Evolutionary conservation across 2,888 invertebrate genomes (phyloP).

Genomic region (Nomada fucata): DNA sequence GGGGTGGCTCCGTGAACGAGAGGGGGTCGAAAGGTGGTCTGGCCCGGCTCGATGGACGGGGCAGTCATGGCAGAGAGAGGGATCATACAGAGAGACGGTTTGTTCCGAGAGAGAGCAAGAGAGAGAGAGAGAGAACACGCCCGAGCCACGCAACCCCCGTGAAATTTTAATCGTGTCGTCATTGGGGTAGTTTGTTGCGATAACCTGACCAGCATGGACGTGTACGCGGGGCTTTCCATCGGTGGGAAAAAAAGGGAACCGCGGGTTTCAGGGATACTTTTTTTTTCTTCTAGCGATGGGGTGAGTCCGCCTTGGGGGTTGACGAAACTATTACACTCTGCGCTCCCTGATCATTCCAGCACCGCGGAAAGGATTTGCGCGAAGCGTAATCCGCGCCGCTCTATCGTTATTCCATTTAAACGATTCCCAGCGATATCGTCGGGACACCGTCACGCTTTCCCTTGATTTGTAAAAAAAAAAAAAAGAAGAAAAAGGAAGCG

Average conservation of each 20-base stretch:
- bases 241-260: conserved; percentile 24
- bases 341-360: too few species aligned
- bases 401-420: too few species aligned
- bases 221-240: conserved; percentile 59
- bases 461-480: too few species aligned
- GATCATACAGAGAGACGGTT: conserved; percentile 76
- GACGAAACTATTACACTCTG: not conserved
- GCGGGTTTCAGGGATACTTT: conserved; percentile 27
- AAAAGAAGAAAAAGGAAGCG: not conserved
- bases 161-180: conserved; percentile 84
- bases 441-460: too few species aligned
- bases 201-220: conserved; percentile 78
- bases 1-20: conserved; percentile 57
- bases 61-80: conserved; percentile 71
- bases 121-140: conserved; percentile 58
- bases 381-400: not conserved
- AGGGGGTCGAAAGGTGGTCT: conserved; percentile 57
- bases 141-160: conserved; percentile 76
- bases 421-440: too few species aligned
- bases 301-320: not conserved
- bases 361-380: too few species aligned
- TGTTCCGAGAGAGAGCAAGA: conserved; percentile 66
- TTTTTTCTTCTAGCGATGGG: conserved; percentile 15
- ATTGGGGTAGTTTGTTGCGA: conserved; percentile 84
- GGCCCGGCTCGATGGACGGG: conserved; percentile 67